Evolutionary conservation across 1,140 invertebrate species (phyloP).

Genomic region (Apis laboriosa): DNA sequence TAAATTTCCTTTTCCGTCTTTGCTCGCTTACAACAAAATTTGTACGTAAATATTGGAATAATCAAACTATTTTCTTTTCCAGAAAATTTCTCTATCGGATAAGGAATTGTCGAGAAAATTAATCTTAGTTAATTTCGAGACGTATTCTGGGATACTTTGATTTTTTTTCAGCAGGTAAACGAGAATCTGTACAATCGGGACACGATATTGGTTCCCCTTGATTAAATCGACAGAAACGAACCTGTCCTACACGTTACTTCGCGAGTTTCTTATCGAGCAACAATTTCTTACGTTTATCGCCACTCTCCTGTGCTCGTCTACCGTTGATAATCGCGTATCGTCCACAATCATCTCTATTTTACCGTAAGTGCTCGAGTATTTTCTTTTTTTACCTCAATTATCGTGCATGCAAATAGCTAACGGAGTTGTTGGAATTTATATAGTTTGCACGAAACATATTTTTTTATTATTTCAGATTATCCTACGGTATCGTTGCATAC

Average conservation of each 20-base stretch:
- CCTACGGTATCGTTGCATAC: too few relatives aligned
- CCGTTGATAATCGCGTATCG: not conserved
- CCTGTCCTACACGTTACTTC: not conserved
- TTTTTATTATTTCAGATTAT: not conserved
- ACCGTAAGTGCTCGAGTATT: too few relatives aligned
- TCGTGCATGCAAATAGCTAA: too few relatives aligned
- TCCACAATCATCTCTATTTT: not conserved
- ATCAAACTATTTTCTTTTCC: not conserved
- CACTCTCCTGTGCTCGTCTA: not conserved
- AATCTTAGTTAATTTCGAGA: not conserved
- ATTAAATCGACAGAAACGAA: not conserved
- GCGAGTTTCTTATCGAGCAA: not conserved
- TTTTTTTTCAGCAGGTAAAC: not conserved
- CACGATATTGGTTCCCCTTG: not conserved
- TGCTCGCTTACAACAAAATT: too few relatives aligned
- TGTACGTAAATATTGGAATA: too few relatives aligned
- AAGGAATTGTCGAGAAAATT: not conserved
- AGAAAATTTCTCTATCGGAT: not conserved
- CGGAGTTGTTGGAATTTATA: too few relatives aligned
- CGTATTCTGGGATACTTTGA: not conserved
- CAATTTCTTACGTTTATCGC: slow-evolving; percentile 10
- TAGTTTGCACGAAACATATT: not conserved
- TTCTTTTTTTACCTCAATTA: not conserved
- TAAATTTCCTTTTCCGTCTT: too few relatives aligned
- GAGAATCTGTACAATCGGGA: not conserved